These are phyloP conservation scores for Tridacna gigas DNA, from an alignment of 2,888 invertebrate species.

Conservation along the genomic window DNA sequence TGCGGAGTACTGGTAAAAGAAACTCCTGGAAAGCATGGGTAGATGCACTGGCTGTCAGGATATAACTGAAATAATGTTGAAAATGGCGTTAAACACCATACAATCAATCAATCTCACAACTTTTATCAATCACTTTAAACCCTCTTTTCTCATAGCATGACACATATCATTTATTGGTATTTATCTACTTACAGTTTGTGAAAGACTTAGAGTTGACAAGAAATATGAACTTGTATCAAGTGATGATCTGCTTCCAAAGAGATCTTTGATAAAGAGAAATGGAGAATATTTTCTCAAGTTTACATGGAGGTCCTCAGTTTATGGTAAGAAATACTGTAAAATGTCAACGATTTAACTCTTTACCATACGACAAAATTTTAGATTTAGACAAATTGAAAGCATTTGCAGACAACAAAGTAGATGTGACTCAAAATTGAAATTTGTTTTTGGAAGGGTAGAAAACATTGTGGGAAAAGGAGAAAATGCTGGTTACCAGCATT, in stretches of 20 bases:
- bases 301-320: not conserved
- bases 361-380: too few relatives aligned
- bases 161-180: not conserved
- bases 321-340: slow-evolving; percentile 5
- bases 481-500: too few relatives aligned
- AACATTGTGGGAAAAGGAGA: too few relatives aligned
- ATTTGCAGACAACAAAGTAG: too few relatives aligned
- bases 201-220: not conserved
- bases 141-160: not conserved
- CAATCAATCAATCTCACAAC: not conserved
- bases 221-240: not conserved
- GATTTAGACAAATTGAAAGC: too few relatives aligned
- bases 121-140: not conserved
- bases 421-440: too few relatives aligned
- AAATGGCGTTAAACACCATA: not conserved
- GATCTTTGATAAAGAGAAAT: slow-evolving; percentile 1
- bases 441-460: too few relatives aligned
- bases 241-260: slow-evolving; percentile 1
- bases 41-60: not conserved
- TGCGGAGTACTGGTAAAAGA: not conserved
- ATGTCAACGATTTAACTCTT: not conserved
- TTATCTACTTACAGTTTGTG: not conserved
- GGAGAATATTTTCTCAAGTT: slow-evolving; percentile 19
- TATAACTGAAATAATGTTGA: not conserved
- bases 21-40: not conserved